These are phyloP conservation scores for Ambastaia sidthimunki DNA, from an alignment of 2,797 vertebrate species.

Conservation along the genomic window DNA sequence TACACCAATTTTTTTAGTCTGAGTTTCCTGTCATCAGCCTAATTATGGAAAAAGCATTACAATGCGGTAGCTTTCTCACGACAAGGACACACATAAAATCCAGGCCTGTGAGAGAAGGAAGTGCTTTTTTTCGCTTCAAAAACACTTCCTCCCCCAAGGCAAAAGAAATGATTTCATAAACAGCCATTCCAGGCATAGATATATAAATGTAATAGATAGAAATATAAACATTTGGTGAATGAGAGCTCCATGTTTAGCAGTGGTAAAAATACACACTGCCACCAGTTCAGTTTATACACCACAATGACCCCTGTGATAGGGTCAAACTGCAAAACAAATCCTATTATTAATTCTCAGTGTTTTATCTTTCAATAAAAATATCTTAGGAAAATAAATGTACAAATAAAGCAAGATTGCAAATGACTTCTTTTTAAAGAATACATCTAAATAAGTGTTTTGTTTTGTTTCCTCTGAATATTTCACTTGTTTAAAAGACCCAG, in stretches of 20 bases:
- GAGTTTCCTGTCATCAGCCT: constrained; percentile 62
- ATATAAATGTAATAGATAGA: constrained; percentile 34
- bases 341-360: not conserved
- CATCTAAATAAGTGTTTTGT: not conserved
- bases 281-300: constrained; percentile 13
- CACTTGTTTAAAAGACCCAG: not conserved
- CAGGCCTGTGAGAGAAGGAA: constrained; percentile 59
- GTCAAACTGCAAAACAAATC: not conserved
- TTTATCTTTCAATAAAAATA: not conserved
- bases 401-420: not conserved
- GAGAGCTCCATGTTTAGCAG: constrained; percentile 2
- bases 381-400: not conserved
- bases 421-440: not conserved
- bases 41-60: constrained; percentile 70
- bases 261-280: constrained; percentile 9
- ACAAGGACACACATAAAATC: constrained; percentile 72
- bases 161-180: constrained; percentile 80
- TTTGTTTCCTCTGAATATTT: not conserved
- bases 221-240: constrained; percentile 20
- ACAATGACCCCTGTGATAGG: constrained; percentile 3
- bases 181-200: constrained; percentile 75
- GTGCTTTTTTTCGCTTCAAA: constrained; percentile 70
- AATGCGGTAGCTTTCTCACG: constrained; percentile 71
- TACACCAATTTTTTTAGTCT: constrained; percentile 53
- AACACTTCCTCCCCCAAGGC: constrained; percentile 78